Conservation (phyloP, 2,113 vertebrate genomes). For the Mormyrus iriodes region DNA sequence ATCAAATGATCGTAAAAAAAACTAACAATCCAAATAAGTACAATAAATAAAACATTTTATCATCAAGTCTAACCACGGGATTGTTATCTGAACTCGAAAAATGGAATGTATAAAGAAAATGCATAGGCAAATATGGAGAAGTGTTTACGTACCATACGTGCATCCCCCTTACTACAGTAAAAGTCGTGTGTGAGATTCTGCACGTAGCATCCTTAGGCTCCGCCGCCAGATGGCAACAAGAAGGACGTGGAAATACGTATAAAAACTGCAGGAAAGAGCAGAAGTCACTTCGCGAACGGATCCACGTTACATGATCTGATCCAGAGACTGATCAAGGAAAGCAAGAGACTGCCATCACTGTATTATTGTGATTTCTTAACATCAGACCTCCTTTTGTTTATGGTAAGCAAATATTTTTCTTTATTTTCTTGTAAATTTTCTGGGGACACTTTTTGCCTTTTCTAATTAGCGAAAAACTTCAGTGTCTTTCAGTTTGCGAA, state of each 20-base stretch:
- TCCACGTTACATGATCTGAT: not conserved
- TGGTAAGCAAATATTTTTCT: not conserved
- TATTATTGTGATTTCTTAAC: not conserved
- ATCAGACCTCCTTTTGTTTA: not conserved
- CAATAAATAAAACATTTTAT: not conserved
- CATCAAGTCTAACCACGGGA: not conserved
- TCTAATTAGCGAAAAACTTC: not conserved
- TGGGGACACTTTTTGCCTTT: not conserved
- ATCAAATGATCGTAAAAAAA: not conserved
- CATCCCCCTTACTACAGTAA: not conserved
- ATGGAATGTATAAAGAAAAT: not conserved
- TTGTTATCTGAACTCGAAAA: not conserved
- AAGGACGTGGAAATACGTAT: not conserved
- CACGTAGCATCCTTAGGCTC: constrained; percentile 56
- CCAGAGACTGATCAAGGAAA: not conserved
- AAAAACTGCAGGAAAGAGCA: not conserved
- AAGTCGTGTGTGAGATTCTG: constrained; percentile 50
- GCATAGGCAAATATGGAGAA: not conserved
- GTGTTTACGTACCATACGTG: not conserved
- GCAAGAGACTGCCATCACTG: not conserved
- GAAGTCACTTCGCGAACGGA: not conserved
- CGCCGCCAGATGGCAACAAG: constrained; percentile 37
- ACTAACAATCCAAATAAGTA: not conserved
- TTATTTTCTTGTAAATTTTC: not conserved
- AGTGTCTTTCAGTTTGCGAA: not conserved